Evolutionary conservation across 2,113 vertebrate genomes (phyloP), one percentile per base, ranked within the genome.

Genomic region (Montifringilla adamsi): DNA sequence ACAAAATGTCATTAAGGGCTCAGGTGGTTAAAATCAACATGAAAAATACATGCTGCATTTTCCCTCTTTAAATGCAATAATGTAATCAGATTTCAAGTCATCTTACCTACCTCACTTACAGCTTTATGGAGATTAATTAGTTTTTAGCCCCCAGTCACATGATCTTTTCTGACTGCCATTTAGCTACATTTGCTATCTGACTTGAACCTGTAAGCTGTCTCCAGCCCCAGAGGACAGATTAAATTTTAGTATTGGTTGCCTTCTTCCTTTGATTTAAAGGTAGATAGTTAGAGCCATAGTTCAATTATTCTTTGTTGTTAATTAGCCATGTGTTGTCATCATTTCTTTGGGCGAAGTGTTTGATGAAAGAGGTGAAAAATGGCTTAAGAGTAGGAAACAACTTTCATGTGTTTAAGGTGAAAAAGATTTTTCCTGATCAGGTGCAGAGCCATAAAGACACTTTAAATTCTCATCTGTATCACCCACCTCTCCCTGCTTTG

Each of bases 121-220:
- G 98, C 98, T 98, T 99, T 98, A 99, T 99, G 98, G 99, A 99
- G 99, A 99, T 99, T 99, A 99, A 99, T 99, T 99, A 99, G 98
- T 98, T 98, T 98, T 97, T 97, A 98, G 98, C 97, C 98, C 97
- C 97, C 93, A 92, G 98, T 98, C 98, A 98, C 96, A 97, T 98
- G 95, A 98, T 98, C 96, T 96, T 82, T 96, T 97, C 98, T 98
- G 98, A 97, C 96, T 97, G 98, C 98, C 98, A 97, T 98, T 98
- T 98, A 98, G 97, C 96, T 97, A 90, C 96, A 97, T 96, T 97
- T 97, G 96, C 97, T 98, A 97, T 97, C 98, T 97, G 98, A 97
- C 97, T 98, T 97, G 98, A 97, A 98, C 98, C 97, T 98, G 95
- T 96, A 97, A 97, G 90, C 97, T 97, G 90, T 86, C 96, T 97